Percentiles rank a stretch among this genome's conserved stretches.
Conservation (phyloP, 2,888 invertebrate genomes). For the Hirtodrosophila confusa region DNA sequence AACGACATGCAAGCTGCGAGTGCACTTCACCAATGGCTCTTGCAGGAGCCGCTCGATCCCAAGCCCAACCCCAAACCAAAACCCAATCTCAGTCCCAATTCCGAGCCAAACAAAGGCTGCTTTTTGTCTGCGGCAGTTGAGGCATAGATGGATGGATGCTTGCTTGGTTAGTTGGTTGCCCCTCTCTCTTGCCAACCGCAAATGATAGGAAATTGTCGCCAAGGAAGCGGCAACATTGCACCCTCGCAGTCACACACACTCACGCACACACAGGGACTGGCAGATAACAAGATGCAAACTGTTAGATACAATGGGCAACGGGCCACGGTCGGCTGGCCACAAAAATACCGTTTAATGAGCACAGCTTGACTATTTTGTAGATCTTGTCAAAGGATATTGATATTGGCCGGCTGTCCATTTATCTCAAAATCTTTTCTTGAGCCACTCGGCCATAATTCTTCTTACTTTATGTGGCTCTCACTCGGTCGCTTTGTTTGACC, state of each 20-base stretch:
- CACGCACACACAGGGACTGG: slow-evolving; percentile 24
- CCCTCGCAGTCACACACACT: slow-evolving; percentile 45
- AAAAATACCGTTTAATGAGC: slow-evolving; percentile 83
- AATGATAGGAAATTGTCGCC: slow-evolving; percentile 74
- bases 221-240: slow-evolving; percentile 60
- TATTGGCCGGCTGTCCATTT: slow-evolving; percentile 69
- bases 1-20: slow-evolving; percentile 38
- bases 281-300: slow-evolving; percentile 77
- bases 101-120: slow-evolving; percentile 62
- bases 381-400: slow-evolving; percentile 78
- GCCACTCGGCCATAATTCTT: slow-evolving; percentile 65
- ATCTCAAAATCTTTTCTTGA: slow-evolving; percentile 44
- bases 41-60: slow-evolving; percentile 34
- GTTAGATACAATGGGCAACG: slow-evolving; percentile 61
- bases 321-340: slow-evolving; percentile 54
- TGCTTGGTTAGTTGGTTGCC: slow-evolving; percentile 30
- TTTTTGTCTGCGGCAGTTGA: slow-evolving; percentile 61
- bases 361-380: slow-evolving; percentile 79
- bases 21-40: slow-evolving; percentile 24
- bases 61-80: slow-evolving; percentile 24
- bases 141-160: slow-evolving; percentile 50
- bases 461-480: slow-evolving; percentile 56
- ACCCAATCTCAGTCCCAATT: slow-evolving; percentile 4
- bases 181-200: slow-evolving; percentile 65
- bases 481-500: slow-evolving; percentile 58